Percentiles rank a stretch among this genome's conserved stretches.
Conservation (phyloP, 2,797 vertebrate genomes). For the Pampus argenteus region DNA sequence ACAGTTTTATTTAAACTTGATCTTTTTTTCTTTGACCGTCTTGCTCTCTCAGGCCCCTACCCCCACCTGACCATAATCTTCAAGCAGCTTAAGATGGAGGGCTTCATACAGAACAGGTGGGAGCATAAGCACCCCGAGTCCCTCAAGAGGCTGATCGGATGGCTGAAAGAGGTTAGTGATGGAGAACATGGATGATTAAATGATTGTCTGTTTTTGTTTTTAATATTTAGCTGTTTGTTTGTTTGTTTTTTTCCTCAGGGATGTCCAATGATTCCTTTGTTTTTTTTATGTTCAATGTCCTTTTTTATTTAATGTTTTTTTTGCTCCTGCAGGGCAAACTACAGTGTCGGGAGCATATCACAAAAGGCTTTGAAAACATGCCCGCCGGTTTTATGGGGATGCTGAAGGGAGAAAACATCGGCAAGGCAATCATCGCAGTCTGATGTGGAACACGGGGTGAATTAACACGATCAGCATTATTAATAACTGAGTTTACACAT, state of each 20-base stretch:
- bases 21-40: background rate
- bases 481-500: background rate
- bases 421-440: slow-evolving; percentile 88
- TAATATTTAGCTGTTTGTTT: too few species aligned
- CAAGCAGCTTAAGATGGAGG: slow-evolving; percentile 89
- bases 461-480: background rate
- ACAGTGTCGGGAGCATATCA: slow-evolving; percentile 86
- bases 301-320: slow-evolving; percentile 40
- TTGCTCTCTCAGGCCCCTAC: slow-evolving; percentile 77
- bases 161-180: slow-evolving; percentile 85
- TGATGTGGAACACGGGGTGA: slow-evolving; percentile 65
- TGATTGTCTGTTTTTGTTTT: too few species aligned
- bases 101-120: slow-evolving; percentile 85
- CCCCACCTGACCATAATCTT: slow-evolving; percentile 77
- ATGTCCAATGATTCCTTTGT: background rate
- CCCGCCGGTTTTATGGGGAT: slow-evolving; percentile 92
- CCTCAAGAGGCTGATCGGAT: slow-evolving; percentile 84
- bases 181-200: too few species aligned
- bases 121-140: slow-evolving; percentile 78
- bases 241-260: too few species aligned
- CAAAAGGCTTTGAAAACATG: slow-evolving; percentile 92
- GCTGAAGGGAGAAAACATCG: slow-evolving; percentile 89
- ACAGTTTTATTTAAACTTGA: too few species aligned
- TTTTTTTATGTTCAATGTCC: background rate
- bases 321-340: slow-evolving; percentile 87